These are phyloP conservation scores for Hirtodrosophila histrioides DNA, from an alignment of 2,888 invertebrate species.

Conservation along the genomic window DNA sequence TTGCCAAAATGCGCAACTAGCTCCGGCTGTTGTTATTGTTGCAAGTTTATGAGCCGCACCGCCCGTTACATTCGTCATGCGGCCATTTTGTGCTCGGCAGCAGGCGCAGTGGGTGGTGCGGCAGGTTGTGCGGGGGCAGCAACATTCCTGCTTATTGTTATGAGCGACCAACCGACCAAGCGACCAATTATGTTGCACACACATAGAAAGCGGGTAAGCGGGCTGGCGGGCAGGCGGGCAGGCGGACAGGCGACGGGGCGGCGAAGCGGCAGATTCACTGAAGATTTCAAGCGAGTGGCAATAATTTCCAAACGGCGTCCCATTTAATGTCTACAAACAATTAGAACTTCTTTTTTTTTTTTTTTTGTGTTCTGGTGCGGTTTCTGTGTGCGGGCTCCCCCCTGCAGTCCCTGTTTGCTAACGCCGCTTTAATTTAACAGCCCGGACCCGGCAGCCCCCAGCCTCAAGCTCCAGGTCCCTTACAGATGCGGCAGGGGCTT, in stretches of 20 bases:
- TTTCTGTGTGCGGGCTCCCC: slow-evolving; percentile 15
- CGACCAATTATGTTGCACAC: slow-evolving; percentile 62
- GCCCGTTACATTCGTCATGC: slow-evolving; percentile 65
- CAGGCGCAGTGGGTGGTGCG: background rate
- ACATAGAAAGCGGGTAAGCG: slow-evolving; percentile 11
- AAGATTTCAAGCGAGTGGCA: slow-evolving; percentile 64
- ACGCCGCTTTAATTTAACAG: slow-evolving; percentile 40
- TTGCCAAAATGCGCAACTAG: slow-evolving; percentile 44
- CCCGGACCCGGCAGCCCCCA: slow-evolving; percentile 15
- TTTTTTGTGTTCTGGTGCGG: slow-evolving; percentile 15
- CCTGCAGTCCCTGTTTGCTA: slow-evolving; percentile 18
- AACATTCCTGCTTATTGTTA: slow-evolving; percentile 74
- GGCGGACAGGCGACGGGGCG: background rate
- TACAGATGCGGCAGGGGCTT: slow-evolving; percentile 4
- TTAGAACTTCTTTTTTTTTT: slow-evolving; percentile 54
- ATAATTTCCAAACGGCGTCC: slow-evolving; percentile 75
- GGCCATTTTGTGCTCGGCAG: slow-evolving; percentile 51
- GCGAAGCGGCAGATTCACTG: slow-evolving; percentile 20
- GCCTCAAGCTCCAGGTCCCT: background rate
- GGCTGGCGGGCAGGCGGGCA: background rate
- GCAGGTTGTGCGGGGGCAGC: background rate
- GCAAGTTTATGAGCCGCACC: slow-evolving; percentile 75
- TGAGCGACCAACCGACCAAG: slow-evolving; percentile 46
- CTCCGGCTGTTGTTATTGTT: slow-evolving; percentile 54
- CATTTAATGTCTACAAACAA: slow-evolving; percentile 78